Base-by-base conservation (phyloP, 2,797 vertebrate species). In the Pseudotriccus pelzelni region DNA sequence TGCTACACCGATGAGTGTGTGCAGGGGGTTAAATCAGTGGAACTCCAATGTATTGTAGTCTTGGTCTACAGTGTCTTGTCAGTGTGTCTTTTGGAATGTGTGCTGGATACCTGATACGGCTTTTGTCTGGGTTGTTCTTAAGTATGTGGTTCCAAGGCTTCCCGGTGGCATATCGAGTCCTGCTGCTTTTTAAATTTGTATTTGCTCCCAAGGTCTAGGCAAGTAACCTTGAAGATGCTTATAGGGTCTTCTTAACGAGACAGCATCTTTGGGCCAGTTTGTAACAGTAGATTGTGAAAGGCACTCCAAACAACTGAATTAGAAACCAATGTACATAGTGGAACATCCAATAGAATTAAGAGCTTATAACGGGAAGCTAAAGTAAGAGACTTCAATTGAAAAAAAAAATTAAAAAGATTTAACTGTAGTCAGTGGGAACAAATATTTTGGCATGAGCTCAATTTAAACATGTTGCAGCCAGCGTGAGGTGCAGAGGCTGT, bases 231-330 rank as follows among this genome's bases (percentile, higher is more conserved):
- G 36, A 78, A 78, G 12, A 20, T 55, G 2, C 7, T 70, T 64
- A 5, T 39, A 56, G 1, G 3, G 19, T 50, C 13, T 44, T 73
- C 30, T 4, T 46, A 70, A 66, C 0, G 0, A n/a, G 5, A 24
- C n/a, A 44, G 24, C 30, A 21, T 12, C 18, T 39, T n/a, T 66
- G 43, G 43, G 17, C 8, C 60, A 66, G 23, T 70, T 62, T 76
- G 21, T 47, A 78, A 53, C 5, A 55, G n/a, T 14, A 74, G 47
- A 84, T 49, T 55, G 30, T 17, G 36, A 90, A 15, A 3, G 10
- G 6, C 12, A 20, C 24, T 50, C 43, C 21, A 58, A 56, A 56
- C 2, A 60, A 64, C 3, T n/a, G 23, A 82, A 72, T 79, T 28
- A 52, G 41, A 87, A 85, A 64, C 11, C 9, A 59, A 85, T 85